Evolutionary conservation across 2,888 invertebrate species (phyloP).

Genomic region (Amphipyra berbera): DNA sequence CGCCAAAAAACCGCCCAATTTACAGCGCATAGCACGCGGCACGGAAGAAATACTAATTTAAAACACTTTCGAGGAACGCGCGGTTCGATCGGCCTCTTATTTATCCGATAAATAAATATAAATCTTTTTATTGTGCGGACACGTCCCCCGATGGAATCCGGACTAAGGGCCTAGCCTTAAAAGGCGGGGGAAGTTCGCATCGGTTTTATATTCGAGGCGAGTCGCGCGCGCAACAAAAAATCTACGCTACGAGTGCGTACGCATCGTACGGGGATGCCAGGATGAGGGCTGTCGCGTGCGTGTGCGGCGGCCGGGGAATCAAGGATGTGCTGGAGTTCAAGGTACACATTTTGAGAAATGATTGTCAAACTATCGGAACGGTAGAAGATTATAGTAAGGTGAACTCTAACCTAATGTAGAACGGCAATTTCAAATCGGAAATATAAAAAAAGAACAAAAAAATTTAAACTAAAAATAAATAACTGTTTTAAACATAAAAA

Average conservation of each 20-base stretch:
- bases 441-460: too few species aligned
- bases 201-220: constrained; percentile 79
- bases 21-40: constrained; percentile 65
- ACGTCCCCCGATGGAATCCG: constrained; percentile 84
- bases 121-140: constrained; percentile 83
- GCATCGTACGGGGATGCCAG: constrained; percentile 79
- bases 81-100: constrained; percentile 69
- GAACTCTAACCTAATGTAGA: too few species aligned
- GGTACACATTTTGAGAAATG: too few species aligned
- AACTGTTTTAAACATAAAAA: too few species aligned
- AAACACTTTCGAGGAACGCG: constrained; percentile 75
- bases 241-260: constrained; percentile 84
- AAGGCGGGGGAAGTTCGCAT: constrained; percentile 82
- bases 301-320: constrained; percentile 49
- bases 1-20: constrained; percentile 56
- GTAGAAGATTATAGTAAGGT: too few species aligned
- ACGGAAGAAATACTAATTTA: constrained; percentile 77
- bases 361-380: too few species aligned
- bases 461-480: too few species aligned
- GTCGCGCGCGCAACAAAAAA: constrained; percentile 79
- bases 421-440: too few species aligned
- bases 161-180: constrained; percentile 81
- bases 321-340: constrained; percentile 26
- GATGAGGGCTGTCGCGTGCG: constrained; percentile 63
- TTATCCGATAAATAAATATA: constrained; percentile 85